A percentile compares a stretch with the other conserved stretches of the same genome.
phyloP scores from a whole-genome alignment of 2,888 invertebrate genomes.

The Nomada lathburiana region DNA sequence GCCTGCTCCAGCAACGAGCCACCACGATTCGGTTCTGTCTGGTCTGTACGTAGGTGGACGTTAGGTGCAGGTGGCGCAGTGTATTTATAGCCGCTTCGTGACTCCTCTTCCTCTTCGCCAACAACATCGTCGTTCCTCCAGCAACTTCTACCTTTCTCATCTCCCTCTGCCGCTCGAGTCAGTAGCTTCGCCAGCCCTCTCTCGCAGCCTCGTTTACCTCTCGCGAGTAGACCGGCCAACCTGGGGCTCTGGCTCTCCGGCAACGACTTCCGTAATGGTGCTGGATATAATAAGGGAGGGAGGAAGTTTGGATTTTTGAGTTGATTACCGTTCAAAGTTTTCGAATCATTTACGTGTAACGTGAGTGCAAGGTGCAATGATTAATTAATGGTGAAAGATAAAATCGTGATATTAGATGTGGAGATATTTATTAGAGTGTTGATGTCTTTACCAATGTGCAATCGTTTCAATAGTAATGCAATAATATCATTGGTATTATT shows the following conservation, averaged over 20 bases:
- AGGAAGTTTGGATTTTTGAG: too few relatives aligned
- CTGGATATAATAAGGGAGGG: neutral
- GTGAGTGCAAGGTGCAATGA: too few relatives aligned
- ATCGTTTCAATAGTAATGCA: too few relatives aligned
- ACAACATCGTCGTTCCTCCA: constrained; percentile 60
- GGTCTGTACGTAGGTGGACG: constrained; percentile 77
- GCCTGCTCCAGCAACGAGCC: constrained; percentile 51
- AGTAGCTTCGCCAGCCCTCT: constrained; percentile 12
- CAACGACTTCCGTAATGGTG: constrained; percentile 45
- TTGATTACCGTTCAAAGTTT: neutral
- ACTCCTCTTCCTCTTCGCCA: constrained; percentile 79
- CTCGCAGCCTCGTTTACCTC: constrained; percentile 36
- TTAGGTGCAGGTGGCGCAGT: constrained; percentile 80
- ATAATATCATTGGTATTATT: too few relatives aligned
- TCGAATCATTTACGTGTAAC: neutral
- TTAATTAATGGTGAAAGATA: too few relatives aligned
- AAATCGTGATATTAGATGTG: too few relatives aligned
- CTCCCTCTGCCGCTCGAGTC: constrained; percentile 8
- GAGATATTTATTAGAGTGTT: too few relatives aligned
- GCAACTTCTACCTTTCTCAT: constrained; percentile 51
- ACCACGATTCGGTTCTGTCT: constrained; percentile 72
- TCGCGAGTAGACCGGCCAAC: constrained; percentile 44
- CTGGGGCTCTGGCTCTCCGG: neutral
- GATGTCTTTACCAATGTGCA: too few relatives aligned
- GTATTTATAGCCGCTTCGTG: constrained; percentile 82